These are phyloP conservation scores for Aporophyla nigra DNA, from an alignment of 2,888 invertebrate species.

Conservation along the genomic window DNA sequence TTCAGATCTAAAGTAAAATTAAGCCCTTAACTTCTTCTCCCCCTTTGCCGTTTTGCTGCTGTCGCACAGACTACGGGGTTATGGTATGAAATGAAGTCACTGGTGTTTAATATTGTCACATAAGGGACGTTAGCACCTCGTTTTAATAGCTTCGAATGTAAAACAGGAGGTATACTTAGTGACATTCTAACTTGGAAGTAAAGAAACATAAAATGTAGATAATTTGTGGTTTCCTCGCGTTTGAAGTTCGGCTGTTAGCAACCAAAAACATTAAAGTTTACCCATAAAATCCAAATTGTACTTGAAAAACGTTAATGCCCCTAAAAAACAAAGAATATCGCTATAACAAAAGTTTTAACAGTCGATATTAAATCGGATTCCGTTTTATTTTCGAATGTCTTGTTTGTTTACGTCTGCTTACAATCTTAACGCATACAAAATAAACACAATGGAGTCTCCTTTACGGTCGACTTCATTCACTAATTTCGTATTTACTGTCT, in stretches of 20 bases:
- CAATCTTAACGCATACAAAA: constrained; percentile 9
- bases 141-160: constrained; percentile 36
- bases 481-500: constrained; percentile 23
- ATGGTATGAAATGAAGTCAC: too few species aligned
- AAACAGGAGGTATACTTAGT: constrained; percentile 15
- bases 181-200: constrained; percentile 11
- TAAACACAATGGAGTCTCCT: constrained; percentile 26
- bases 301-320: constrained; percentile 27
- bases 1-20: too few species aligned
- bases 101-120: too few species aligned
- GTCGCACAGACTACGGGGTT: too few species aligned
- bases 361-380: constrained; percentile 20
- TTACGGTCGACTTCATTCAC: constrained; percentile 46
- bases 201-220: constrained; percentile 18
- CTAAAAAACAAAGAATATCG: constrained; percentile 25
- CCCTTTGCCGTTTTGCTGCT: too few species aligned
- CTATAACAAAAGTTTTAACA: neutral
- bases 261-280: constrained; percentile 9
- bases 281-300: constrained; percentile 18
- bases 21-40: too few species aligned
- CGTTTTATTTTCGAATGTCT: constrained; percentile 25
- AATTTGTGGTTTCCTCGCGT: constrained; percentile 30
- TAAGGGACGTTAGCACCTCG: constrained; percentile 35
- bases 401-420: constrained; percentile 38
- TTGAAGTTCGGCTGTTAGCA: constrained; percentile 16